Conservation (phyloP, 2,113 vertebrate species). For the Craseonycteris thonglongyai region DNA sequence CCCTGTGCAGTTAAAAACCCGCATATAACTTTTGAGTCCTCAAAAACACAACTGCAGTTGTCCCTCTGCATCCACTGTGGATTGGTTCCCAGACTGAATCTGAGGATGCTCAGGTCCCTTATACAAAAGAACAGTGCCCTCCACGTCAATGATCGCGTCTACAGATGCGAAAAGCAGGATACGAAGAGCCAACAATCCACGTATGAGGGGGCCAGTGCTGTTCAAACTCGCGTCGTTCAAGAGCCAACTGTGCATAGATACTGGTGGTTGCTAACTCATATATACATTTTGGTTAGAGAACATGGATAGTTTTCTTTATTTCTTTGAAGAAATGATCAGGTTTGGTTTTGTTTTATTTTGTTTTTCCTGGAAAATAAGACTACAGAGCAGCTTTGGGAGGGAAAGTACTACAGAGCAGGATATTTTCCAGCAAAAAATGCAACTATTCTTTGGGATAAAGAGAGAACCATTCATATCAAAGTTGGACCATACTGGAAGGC, state of each 20-base stretch:
- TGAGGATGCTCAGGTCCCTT: not conserved
- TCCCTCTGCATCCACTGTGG: not conserved
- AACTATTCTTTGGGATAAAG: conserved; percentile 92
- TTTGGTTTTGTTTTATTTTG: not conserved
- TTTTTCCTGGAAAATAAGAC: conserved; percentile 76
- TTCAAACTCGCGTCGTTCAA: not conserved
- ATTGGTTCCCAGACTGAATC: not conserved
- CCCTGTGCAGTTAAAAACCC: not conserved
- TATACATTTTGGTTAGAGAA: not conserved
- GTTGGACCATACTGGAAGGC: conserved; percentile 92
- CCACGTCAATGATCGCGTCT: no score
- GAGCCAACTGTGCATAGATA: not conserved
- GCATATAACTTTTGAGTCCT: not conserved
- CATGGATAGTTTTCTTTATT: not conserved
- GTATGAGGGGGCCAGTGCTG: not conserved
- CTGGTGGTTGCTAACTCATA: not conserved
- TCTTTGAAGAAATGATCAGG: conserved; percentile 60
- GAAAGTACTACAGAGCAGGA: conserved; percentile 88
- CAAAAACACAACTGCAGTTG: not conserved
- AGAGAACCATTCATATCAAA: conserved; percentile 91
- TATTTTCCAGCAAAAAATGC: conserved; percentile 89
- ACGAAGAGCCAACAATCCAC: not conserved
- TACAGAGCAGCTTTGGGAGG: conserved; percentile 89
- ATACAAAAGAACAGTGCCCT: not conserved
- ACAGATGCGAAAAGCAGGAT: not conserved